Percentiles rank a stretch among this genome's conserved stretches.
Evolutionary conservation across 2,113 vertebrate species (phyloP).

Genomic region (Salvator merianae): DNA sequence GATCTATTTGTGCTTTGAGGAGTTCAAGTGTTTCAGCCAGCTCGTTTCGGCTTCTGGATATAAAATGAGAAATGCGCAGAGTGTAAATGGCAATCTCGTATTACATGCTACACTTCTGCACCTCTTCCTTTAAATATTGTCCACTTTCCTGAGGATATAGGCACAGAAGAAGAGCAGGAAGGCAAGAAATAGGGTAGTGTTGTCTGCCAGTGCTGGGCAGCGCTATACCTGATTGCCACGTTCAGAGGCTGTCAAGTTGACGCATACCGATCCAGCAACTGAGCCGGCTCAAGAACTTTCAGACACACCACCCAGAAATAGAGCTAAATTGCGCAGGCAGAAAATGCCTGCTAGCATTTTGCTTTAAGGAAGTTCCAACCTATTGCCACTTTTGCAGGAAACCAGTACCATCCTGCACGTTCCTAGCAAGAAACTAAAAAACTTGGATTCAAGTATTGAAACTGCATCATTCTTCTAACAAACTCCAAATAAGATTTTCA

Average conservation of each 20-base stretch:
- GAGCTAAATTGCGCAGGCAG: too few species aligned
- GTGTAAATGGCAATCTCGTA: slow-evolving; percentile 24
- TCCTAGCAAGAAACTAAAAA: not conserved
- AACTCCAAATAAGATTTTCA: not conserved
- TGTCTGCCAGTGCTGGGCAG: too few species aligned
- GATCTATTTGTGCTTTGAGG: slow-evolving; percentile 91
- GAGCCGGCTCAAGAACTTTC: too few species aligned
- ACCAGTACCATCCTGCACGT: too few species aligned
- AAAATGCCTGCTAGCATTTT: too few species aligned
- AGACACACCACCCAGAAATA: too few species aligned
- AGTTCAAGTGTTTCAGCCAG: slow-evolving; percentile 92
- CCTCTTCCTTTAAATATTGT: not conserved
- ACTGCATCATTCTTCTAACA: not conserved
- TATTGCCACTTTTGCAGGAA: too few species aligned
- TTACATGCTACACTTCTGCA: not conserved
- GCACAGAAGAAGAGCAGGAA: not conserved
- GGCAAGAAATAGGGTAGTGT: too few species aligned
- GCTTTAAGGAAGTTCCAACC: too few species aligned
- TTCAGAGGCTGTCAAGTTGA: too few species aligned
- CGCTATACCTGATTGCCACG: too few species aligned
- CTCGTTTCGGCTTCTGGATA: slow-evolving; percentile 88
- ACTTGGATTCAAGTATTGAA: not conserved
- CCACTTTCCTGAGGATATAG: not conserved
- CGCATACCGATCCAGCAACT: too few species aligned
- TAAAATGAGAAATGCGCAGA: slow-evolving; percentile 32